Evolutionary conservation across 2,113 vertebrate species (phyloP), one percentile per base, ranked within the genome.

Genomic region (Murina feae): DNA sequence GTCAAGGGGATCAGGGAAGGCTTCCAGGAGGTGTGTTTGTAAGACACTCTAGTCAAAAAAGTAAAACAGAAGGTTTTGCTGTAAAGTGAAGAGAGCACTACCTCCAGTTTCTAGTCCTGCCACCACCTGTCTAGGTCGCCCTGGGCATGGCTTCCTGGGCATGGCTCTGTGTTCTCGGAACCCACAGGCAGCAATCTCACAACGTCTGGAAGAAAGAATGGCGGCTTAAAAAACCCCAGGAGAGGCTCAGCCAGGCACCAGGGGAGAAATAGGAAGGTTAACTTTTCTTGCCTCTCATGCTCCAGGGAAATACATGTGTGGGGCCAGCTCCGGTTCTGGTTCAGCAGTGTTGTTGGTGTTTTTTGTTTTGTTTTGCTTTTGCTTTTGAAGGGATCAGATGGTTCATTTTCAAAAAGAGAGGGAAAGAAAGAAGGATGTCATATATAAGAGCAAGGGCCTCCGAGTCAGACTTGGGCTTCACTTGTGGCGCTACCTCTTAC

Each of bases 381-480:
- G 39, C 66, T 82, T 89, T 76, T 86, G 66, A 87, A 49, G 83
- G 69, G 90, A 89, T 96, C 79, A 37, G 65, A 30, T 11, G 32
- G 69, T 86, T 96, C 87, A 12, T 60, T 93, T 96, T 44, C 69
- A 74, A 81, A 89, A 20, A 87, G 44, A 92, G 35, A 25, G n/a
- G n/a, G 44, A 37, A 78, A 60, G 44, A 37, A 78, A 60, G 63
- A 75, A 49, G 35, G 23, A 6, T 39, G 65, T 86, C 25, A 3
- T 72, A 23, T 81, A 76, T 89, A 84, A 91, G 84, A 91, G 58
- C 89, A 91, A 66, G 35, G 69, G 51, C 87, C 86, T 95, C 21
- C 25, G 44, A 85, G 18, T 68, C 39, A 80, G 74, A 47, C 82
- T 58, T 37, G 42, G 53, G 80, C 69, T 96, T 93, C 58, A 86